Percentiles rank a stretch among this genome's conserved stretches.
Evolutionary conservation across 2,797 vertebrate species (phyloP).

Genomic region (Spondyliosoma cantharus): DNA sequence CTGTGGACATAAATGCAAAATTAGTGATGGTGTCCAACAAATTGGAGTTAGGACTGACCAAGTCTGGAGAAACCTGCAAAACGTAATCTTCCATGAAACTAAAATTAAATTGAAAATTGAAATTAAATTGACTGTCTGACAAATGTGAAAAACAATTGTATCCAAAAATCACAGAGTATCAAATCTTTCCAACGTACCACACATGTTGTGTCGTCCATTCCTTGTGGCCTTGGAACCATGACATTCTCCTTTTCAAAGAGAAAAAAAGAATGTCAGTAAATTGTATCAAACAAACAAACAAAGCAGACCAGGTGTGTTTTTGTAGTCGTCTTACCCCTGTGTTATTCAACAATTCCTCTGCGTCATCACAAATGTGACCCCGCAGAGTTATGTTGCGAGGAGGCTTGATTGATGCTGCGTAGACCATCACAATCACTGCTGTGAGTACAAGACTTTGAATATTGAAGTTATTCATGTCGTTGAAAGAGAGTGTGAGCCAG

Average conservation of each 20-base stretch:
- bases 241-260: fast-evolving
- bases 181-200: conserved; percentile 47
- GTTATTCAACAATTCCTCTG: fast-evolving
- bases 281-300: conserved; percentile 1
- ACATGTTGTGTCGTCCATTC: fast-evolving
- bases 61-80: background rate
- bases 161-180: background rate
- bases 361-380: fast-evolving
- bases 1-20: conserved; percentile 45
- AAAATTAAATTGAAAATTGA: too few relatives aligned
- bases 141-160: conserved; percentile 3
- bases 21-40: conserved; percentile 13
- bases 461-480: conserved; percentile 62
- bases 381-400: background rate
- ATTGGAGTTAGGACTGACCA: background rate
- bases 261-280: conserved; percentile 31
- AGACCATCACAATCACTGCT: conserved; percentile 1
- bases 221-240: fast-evolving
- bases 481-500: background rate
- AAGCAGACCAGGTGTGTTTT: background rate
- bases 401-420: background rate
- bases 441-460: conserved; percentile 21
- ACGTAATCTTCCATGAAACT: background rate
- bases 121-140: background rate
- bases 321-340: conserved; percentile 57